phyloP scores from a whole-genome alignment of 2,888 invertebrate genomes.

The Bombylius discolor region DNA sequence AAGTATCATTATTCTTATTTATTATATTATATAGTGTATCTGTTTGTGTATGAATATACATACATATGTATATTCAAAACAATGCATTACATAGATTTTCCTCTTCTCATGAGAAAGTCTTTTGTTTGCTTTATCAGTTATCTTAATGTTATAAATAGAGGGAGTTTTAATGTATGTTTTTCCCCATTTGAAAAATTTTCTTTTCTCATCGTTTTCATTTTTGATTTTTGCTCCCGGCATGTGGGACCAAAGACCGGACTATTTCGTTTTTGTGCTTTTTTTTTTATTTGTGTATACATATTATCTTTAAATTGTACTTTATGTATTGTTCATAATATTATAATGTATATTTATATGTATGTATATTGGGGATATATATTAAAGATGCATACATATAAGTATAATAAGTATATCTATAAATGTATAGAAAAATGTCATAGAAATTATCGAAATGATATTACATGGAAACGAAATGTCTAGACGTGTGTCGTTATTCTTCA shows the following conservation, averaged over 20 bases:
- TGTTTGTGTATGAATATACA: background rate
- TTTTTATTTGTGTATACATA: background rate
- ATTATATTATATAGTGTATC: background rate
- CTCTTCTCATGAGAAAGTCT: background rate
- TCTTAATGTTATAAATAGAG: background rate
- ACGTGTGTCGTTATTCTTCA: slow-evolving; percentile 2
- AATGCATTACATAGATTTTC: slow-evolving; percentile 7
- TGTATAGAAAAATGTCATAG: background rate
- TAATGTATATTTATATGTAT: no score
- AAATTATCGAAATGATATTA: background rate
- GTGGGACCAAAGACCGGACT: background rate
- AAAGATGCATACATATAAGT: background rate
- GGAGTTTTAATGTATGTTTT: background rate
- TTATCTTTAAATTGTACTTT: background rate
- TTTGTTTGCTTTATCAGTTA: slow-evolving; percentile 3
- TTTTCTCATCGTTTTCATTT: background rate
- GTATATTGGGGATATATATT: no score
- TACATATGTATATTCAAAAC: background rate
- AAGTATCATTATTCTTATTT: slow-evolving; percentile 6
- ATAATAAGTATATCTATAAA: background rate
- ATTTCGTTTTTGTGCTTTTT: background rate
- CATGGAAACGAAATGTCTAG: slow-evolving; percentile 8
- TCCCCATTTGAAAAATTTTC: background rate
- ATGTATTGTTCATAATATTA: no score
- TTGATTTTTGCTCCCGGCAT: background rate